Conservation (phyloP, 2,888 invertebrate genomes). For the Philhelius pedissequus region DNA sequence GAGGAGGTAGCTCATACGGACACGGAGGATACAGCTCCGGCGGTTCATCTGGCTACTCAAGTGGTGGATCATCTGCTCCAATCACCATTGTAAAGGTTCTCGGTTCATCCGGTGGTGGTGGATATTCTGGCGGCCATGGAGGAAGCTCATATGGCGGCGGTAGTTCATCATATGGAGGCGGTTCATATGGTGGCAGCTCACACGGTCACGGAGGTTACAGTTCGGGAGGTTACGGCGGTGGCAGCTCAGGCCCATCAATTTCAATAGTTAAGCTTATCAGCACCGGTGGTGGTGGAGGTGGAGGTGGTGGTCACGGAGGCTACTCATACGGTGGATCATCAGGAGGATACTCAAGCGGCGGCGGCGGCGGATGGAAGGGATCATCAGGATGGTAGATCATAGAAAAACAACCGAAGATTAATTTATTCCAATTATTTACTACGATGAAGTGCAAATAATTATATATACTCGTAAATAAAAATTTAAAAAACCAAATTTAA, state of each 20-base stretch:
- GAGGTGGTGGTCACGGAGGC: background rate
- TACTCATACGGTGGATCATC: slow-evolving; percentile 39
- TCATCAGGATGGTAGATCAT: slow-evolving; percentile 19
- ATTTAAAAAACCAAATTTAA: background rate
- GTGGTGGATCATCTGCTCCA: slow-evolving; percentile 18
- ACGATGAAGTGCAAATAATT: slow-evolving; percentile 6
- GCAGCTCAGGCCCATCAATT: no score
- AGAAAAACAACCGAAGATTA: background rate
- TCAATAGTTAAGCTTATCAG: no score
- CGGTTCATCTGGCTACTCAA: slow-evolving; percentile 27
- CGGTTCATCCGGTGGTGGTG: slow-evolving; percentile 28
- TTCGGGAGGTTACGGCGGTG: slow-evolving; percentile 36
- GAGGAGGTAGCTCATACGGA: slow-evolving; percentile 17
- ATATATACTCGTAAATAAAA: background rate
- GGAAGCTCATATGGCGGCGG: slow-evolving; percentile 3
- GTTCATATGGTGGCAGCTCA: slow-evolving; percentile 53
- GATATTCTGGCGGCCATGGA: slow-evolving; percentile 65
- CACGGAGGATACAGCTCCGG: no score
- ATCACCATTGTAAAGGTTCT: slow-evolving; percentile 39
- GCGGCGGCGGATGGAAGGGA: slow-evolving; percentile 31
- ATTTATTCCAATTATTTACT: background rate
- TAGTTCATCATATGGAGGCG: slow-evolving; percentile 39
- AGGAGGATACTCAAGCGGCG: slow-evolving; percentile 59
- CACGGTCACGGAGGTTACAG: slow-evolving; percentile 63
- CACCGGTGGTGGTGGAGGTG: no score